Conservation (phyloP, 2,888 invertebrate genomes). For the Xanthostigma xanthostigma region DNA sequence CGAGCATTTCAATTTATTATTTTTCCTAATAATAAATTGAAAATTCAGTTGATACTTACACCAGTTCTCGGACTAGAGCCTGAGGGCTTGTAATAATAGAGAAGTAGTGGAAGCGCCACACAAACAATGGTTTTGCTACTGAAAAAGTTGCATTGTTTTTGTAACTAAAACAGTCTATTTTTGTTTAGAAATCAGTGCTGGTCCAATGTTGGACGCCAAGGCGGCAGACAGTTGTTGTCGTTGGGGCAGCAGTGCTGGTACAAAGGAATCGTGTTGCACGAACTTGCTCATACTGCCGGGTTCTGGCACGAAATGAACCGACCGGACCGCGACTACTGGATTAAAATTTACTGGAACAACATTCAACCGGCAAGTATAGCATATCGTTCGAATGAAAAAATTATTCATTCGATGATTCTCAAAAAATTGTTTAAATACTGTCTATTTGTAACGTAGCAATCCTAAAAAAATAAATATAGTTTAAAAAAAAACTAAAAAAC, state of each 20-base stretch:
- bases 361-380: slow-evolving; percentile 20
- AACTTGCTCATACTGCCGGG: slow-evolving; percentile 30
- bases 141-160: neutral
- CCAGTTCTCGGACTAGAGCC: too few relatives aligned
- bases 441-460: too few relatives aligned
- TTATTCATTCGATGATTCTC: neutral
- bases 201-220: slow-evolving; percentile 27
- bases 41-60: too few relatives aligned
- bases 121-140: too few relatives aligned
- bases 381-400: neutral
- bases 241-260: slow-evolving; percentile 27
- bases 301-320: slow-evolving; percentile 34
- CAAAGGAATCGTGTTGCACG: slow-evolving; percentile 30
- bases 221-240: slow-evolving; percentile 32
- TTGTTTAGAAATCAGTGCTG: slow-evolving; percentile 18
- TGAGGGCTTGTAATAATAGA: too few relatives aligned
- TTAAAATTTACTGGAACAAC: slow-evolving; percentile 25
- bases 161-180: neutral
- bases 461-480: too few relatives aligned
- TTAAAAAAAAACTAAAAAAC: too few relatives aligned
- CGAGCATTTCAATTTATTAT: too few relatives aligned
- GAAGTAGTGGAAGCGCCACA: too few relatives aligned
- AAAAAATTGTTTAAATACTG: too few relatives aligned
- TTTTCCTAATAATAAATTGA: too few relatives aligned
- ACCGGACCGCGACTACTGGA: slow-evolving; percentile 28